Base-by-base conservation (phyloP, 2,113 vertebrate species). In the Nicator chloris region DNA sequence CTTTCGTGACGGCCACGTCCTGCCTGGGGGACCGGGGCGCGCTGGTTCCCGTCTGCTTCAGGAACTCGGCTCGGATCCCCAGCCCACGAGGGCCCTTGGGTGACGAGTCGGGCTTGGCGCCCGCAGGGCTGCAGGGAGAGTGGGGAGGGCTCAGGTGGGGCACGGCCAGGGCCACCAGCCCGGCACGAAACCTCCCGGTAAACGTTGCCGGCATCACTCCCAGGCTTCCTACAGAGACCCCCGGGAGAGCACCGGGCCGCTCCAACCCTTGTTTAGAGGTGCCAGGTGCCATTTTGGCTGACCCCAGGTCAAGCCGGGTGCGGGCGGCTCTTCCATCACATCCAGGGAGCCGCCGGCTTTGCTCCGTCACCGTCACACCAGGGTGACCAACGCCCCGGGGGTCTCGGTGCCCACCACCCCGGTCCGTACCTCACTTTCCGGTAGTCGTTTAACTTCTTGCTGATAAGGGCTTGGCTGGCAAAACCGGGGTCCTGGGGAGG, bases 401-500 rank as follows among this genome's bases (percentile, higher is more conserved):
- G 15, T 65, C 72, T 19, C n/a, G 19, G 86, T 19, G 82, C 86
- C 88, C 92, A 37, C 71, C 28, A 2, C 37, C 35, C 10, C 6
- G 23, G 53, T 82, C 64, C 97, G 92, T 96, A 98, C 98, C 98
- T 98, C 93, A 98, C 97, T 98, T 99, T 99, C 65, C 99, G 98
- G 97, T 99, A 99, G 96, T 99, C 99, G 47, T 99, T 99, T 95
- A 99, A 98, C 96, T 99, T 99, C 98, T 99, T 99, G 95, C 97
- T 99, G 97, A 99, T 99, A 96, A 99, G 98, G 57, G 99, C 99
- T 97, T 99, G 99, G 96, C 99, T 98, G 97, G 99, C 98, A 97
- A 98, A 98, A 92, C 99, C 98, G 26, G 99, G 97, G 97, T 99
- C 99, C 99, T 99, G 97, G 79, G 81, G 86, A 75, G 71, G 79